These are phyloP conservation scores for Serripes groenlandicus DNA, from an alignment of 2,888 invertebrate species.

Conservation along the genomic window DNA sequence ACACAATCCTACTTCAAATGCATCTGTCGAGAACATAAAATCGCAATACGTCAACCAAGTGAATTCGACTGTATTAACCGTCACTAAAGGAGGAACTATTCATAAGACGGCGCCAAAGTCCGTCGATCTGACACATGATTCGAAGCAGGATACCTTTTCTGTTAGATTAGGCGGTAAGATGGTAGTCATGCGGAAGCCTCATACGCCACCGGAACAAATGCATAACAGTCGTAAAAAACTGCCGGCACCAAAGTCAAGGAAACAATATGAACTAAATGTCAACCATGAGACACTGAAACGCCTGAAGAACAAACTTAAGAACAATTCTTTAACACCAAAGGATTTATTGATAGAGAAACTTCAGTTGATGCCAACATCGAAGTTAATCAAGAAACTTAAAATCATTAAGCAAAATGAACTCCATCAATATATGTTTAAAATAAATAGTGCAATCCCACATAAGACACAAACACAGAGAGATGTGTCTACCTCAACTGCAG, in stretches of 20 bases:
- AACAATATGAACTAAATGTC: not conserved
- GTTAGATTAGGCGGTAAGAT: not conserved
- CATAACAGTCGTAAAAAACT: not conserved
- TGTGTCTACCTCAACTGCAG: not conserved
- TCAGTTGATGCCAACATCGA: not conserved
- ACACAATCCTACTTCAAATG: not conserved
- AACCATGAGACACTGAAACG: not conserved
- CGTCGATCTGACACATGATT: not conserved
- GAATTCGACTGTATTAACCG: not conserved
- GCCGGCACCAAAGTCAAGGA: not conserved
- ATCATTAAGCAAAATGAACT: not conserved
- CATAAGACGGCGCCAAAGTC: not conserved
- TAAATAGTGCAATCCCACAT: not conserved
- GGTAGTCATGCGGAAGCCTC: slow-evolving; percentile 3
- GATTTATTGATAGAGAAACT: slow-evolving; percentile 6
- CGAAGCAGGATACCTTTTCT: not conserved
- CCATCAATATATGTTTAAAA: not conserved
- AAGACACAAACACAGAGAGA: not conserved
- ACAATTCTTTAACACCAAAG: not conserved
- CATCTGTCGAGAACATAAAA: not conserved
- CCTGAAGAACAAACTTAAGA: not conserved
- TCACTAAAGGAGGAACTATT: not conserved
- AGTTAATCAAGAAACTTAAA: not conserved
- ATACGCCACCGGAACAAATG: not conserved
- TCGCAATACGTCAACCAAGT: not conserved